phyloP scores from a whole-genome alignment of 30 jellyfish, hydroid and myxozoan species.

The Nemopilema nomurai region DNA sequence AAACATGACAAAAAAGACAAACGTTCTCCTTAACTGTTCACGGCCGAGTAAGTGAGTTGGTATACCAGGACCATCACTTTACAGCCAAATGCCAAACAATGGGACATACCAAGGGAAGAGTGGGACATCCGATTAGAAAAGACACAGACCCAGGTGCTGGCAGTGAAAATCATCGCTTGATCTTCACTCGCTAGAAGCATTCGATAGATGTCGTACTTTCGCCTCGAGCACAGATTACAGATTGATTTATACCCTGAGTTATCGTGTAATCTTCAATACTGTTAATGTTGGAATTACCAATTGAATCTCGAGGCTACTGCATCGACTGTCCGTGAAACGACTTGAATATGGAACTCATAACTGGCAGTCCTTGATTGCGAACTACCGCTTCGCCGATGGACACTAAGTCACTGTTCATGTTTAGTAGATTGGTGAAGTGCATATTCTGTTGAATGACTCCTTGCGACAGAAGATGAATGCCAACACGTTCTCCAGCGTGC shows the following conservation, averaged over 20 bases:
- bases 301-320: constrained; percentile 12
- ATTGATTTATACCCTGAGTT: background rate
- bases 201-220: background rate
- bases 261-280: background rate
- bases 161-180: too few relatives aligned
- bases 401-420: constrained; percentile 81
- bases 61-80: too few relatives aligned
- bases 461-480: constrained; percentile 81
- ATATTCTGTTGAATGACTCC: constrained; percentile 82
- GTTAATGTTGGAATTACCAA: background rate
- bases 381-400: constrained; percentile 94
- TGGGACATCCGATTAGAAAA: too few relatives aligned
- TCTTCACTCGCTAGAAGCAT: too few relatives aligned
- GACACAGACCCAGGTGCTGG: too few relatives aligned
- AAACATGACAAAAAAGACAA: too few relatives aligned
- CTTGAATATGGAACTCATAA: constrained; percentile 58
- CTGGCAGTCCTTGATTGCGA: constrained; percentile 77
- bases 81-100: too few relatives aligned
- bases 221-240: background rate
- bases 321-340: constrained; percentile 65
- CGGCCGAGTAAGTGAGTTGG: too few relatives aligned
- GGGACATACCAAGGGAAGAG: too few relatives aligned
- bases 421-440: constrained; percentile 86
- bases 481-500: constrained; percentile 64
- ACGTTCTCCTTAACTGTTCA: too few relatives aligned